These are phyloP conservation scores for Cottus gobio DNA, from an alignment of 2,113 vertebrate species.

Conservation along the genomic window DNA sequence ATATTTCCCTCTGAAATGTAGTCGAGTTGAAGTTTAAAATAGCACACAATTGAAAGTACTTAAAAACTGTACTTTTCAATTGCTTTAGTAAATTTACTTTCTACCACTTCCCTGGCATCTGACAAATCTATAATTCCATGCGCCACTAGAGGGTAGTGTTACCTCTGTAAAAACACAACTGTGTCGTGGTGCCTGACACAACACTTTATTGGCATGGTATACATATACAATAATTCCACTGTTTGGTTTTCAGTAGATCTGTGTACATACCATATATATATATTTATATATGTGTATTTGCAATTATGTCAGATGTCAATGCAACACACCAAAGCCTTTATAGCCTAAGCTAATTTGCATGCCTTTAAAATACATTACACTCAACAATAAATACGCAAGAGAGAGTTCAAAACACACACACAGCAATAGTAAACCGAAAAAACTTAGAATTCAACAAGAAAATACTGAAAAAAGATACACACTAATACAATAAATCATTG, in stretches of 20 bases:
- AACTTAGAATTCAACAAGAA: background rate
- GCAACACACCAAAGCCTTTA: background rate
- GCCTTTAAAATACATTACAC: background rate
- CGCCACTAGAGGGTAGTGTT: conserved; percentile 49
- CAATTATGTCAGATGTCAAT: background rate
- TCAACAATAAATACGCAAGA: background rate
- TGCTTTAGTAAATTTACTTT: background rate
- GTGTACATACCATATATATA: background rate
- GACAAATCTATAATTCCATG: background rate
- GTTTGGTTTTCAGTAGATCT: background rate
- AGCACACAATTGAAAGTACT: background rate
- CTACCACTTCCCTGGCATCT: background rate
- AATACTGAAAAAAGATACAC: background rate
- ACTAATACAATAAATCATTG: background rate
- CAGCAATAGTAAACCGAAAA: background rate
- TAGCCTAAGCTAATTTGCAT: background rate
- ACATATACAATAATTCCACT: background rate
- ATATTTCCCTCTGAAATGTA: background rate
- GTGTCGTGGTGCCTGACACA: background rate
- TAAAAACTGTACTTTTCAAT: background rate
- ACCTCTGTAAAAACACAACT: background rate
- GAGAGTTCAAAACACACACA: no score
- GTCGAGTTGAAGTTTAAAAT: background rate
- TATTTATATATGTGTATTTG: background rate
- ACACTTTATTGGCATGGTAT: background rate